Evolutionary conservation across 2,113 vertebrate genomes (phyloP).

Genomic region (Gavia stellata): DNA sequence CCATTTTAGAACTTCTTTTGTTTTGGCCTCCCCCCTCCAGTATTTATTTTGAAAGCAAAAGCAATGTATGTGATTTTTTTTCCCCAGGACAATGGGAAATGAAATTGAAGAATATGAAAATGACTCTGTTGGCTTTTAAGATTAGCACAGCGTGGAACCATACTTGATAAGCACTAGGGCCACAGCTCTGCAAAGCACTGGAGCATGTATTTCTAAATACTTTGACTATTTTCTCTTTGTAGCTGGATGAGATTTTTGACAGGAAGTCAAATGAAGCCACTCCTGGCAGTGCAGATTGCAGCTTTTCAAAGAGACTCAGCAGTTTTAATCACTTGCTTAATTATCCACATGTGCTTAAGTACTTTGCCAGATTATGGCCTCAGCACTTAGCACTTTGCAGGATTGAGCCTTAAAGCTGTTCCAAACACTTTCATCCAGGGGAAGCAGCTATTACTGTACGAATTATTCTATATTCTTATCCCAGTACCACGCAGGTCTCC

Average conservation of each 20-base stretch:
- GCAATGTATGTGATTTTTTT: background rate
- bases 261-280: constrained; percentile 28
- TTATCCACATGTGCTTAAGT: constrained; percentile 1
- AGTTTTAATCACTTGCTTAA: constrained; percentile 45
- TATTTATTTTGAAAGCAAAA: background rate
- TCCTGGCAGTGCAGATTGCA: constrained; percentile 4
- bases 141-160: background rate
- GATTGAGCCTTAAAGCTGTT: background rate
- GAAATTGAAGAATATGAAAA: background rate
- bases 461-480: background rate
- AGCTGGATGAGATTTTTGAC: constrained; percentile 27
- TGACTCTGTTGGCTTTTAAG: constrained; percentile 21
- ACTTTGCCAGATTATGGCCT: background rate
- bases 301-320: constrained; percentile 34
- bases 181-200: background rate
- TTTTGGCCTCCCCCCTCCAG: background rate
- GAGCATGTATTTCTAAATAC: constrained; percentile 26
- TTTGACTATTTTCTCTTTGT: constrained; percentile 16
- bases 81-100: background rate
- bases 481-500: background rate
- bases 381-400: background rate
- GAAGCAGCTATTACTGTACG: background rate
- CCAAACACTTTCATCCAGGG: background rate
- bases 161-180: background rate
- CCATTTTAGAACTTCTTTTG: background rate